A percentile compares a stretch with the other conserved stretches of the same genome.
These are phyloP conservation scores for Steinernema feltiae DNA, from an alignment of 1,140 invertebrate species.

Conservation along the genomic window DNA sequence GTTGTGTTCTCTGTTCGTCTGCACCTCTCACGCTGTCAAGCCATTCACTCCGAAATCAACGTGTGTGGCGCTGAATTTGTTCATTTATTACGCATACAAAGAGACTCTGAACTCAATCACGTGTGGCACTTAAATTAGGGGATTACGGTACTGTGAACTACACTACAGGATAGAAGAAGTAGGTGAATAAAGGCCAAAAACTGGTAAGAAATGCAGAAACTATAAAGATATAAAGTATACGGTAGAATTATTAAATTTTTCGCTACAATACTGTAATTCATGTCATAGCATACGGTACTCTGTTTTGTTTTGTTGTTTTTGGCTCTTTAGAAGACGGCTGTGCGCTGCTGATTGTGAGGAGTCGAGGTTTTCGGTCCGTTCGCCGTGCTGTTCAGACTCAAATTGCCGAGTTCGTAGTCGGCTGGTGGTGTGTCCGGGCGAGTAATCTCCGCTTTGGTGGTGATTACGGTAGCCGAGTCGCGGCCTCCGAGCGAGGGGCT, in stretches of 20 bases:
- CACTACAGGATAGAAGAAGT: too few relatives aligned
- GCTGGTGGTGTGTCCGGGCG: neutral
- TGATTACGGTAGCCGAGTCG: conserved; percentile 6
- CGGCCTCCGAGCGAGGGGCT: conserved; percentile 3
- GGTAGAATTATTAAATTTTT: neutral
- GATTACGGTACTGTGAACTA: neutral
- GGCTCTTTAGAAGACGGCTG: conserved; percentile 6
- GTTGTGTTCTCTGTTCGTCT: too few relatives aligned
- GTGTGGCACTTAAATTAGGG: neutral
- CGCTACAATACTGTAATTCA: neutral
- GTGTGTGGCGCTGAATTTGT: too few relatives aligned
- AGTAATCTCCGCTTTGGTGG: neutral
- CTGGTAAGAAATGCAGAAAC: neutral
- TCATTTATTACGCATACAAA: neutral
- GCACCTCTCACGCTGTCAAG: too few relatives aligned
- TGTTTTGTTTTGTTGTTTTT: neutral
- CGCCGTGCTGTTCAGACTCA: neutral
- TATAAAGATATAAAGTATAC: neutral
- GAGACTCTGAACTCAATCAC: too few relatives aligned
- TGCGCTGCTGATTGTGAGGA: conserved; percentile 2
- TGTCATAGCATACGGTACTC: neutral
- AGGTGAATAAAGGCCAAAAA: too few relatives aligned
- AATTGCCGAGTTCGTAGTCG: neutral
- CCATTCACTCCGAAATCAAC: too few relatives aligned
- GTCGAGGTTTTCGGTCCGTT: neutral